Evolutionary conservation across 2,888 invertebrate species (phyloP).

Genomic region (Criorhina ranunculi): DNA sequence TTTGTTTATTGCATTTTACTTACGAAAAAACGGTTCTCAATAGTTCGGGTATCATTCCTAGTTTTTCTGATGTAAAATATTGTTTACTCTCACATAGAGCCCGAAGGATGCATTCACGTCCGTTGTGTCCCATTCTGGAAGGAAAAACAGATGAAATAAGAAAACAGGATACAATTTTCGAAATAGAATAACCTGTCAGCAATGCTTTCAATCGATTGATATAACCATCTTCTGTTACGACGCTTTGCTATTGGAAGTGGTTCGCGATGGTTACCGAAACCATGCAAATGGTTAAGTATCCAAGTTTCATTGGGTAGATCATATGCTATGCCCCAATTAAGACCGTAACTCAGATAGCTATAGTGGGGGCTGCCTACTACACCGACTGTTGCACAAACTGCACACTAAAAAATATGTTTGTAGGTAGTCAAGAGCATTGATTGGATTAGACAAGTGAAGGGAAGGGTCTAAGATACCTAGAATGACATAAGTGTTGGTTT

Average conservation of each 20-base stretch:
- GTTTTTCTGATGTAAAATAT: constrained; percentile 87
- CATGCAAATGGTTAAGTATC: constrained; percentile 83
- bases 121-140: constrained; percentile 90
- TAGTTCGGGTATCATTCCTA: constrained; percentile 89
- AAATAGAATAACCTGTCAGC: constrained; percentile 87
- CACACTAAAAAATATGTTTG: constrained; percentile 82
- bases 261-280: constrained; percentile 79
- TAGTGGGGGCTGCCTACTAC: constrained; percentile 86
- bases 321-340: constrained; percentile 90
- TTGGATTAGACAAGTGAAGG: too few species aligned
- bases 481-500: too few species aligned
- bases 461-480: background rate
- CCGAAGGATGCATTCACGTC: constrained; percentile 89
- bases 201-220: constrained; percentile 84
- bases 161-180: background rate
- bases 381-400: constrained; percentile 87
- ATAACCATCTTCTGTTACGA: constrained; percentile 81
- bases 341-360: constrained; percentile 87
- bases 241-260: constrained; percentile 85
- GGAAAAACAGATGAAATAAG: background rate
- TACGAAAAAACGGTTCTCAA: constrained; percentile 90
- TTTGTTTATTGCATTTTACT: too few species aligned
- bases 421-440: background rate
- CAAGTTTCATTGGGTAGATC: constrained; percentile 87
- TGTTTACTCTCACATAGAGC: constrained; percentile 91